A percentile compares a stretch with the other conserved stretches of the same genome.
These are phyloP conservation scores for Bubalus kerabau DNA, from an alignment of 2,113 vertebrate species.

Conservation along the genomic window DNA sequence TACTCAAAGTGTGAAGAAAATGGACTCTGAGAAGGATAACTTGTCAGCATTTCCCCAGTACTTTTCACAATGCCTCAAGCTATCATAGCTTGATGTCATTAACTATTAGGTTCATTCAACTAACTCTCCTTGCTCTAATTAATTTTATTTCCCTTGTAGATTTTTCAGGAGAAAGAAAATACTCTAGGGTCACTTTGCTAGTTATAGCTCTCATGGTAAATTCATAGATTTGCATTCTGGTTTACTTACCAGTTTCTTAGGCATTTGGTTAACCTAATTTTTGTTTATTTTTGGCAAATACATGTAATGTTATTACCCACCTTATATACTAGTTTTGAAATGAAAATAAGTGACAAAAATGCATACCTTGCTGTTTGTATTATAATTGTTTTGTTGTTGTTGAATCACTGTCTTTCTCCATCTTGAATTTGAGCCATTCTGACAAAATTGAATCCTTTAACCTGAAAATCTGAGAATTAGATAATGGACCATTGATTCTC, in stretches of 20 bases:
- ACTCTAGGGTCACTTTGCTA: slow-evolving; percentile 4
- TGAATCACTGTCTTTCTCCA: neutral
- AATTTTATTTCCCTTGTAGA: slow-evolving; percentile 58
- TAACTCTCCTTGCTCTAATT: slow-evolving; percentile 60
- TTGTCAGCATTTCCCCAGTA: neutral
- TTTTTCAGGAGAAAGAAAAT: neutral
- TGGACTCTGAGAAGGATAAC: neutral
- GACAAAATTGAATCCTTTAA: neutral
- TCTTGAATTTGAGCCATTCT: neutral
- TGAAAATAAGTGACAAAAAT: neutral
- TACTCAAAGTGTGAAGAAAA: neutral
- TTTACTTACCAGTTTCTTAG: neutral
- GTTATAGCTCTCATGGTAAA: neutral
- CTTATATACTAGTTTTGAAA: neutral
- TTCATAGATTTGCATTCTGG: slow-evolving; percentile 27
- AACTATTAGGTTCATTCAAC: slow-evolving; percentile 39
- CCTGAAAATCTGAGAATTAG: neutral
- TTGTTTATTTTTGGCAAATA: neutral
- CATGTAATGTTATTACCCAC: neutral
- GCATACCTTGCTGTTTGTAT: neutral
- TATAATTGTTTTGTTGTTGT: neutral
- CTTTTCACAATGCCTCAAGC: neutral
- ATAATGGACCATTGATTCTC: neutral
- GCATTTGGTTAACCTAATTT: slow-evolving; percentile 10
- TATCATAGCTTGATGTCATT: slow-evolving; percentile 24